Conservation (phyloP, 2,113 vertebrate genomes). For the Vulpes lagopus region DNA sequence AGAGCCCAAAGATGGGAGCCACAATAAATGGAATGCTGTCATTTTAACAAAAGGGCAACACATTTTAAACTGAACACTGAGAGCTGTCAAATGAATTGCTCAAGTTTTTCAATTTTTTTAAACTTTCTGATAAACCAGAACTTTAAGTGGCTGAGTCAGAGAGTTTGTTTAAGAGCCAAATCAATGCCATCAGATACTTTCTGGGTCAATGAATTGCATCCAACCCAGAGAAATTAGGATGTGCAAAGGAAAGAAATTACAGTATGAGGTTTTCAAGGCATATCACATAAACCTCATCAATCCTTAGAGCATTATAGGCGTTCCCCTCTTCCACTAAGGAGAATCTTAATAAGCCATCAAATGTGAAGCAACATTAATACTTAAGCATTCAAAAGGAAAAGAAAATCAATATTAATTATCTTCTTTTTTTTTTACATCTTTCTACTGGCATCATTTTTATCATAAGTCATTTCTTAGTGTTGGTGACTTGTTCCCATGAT, state of each 20-base stretch:
- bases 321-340: not conserved
- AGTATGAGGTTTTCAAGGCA: conserved; percentile 27
- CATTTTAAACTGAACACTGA: conserved; percentile 1
- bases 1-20: not conserved
- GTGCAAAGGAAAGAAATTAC: conserved; percentile 7
- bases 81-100: conserved; percentile 26
- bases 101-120: not conserved
- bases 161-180: conserved; percentile 34
- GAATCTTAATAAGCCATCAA: not conserved
- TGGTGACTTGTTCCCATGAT: not conserved
- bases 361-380: not conserved
- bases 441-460: not conserved
- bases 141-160: conserved; percentile 62
- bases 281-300: conserved; percentile 33
- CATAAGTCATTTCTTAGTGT: not conserved
- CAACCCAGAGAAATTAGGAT: not conserved
- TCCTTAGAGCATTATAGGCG: not conserved
- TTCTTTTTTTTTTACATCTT: not conserved
- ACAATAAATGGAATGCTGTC: not conserved
- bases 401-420: not conserved
- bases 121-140: conserved; percentile 65
- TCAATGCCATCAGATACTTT: conserved; percentile 53
- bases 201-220: conserved; percentile 52
- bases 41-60: conserved; percentile 44
- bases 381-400: not conserved